These are phyloP conservation scores for Stomatorhinus ivindoensis DNA, from an alignment of 2,113 vertebrate species.

Conservation along the genomic window DNA sequence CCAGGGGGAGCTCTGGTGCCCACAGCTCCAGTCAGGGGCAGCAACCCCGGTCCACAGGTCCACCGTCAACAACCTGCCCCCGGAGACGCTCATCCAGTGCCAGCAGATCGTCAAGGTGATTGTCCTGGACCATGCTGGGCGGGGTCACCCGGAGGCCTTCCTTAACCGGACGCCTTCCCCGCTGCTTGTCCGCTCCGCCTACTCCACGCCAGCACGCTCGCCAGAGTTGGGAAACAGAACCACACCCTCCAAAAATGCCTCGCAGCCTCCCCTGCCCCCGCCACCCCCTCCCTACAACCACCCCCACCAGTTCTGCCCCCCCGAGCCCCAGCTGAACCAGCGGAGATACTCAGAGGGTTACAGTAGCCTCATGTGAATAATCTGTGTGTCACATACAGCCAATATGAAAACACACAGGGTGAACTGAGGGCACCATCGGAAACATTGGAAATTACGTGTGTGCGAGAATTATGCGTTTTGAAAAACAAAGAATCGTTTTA, in stretches of 20 bases:
- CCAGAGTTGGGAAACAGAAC: slow-evolving; percentile 55
- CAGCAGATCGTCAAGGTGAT: slow-evolving; percentile 98
- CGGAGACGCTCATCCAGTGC: slow-evolving; percentile 93
- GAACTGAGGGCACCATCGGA: slow-evolving; percentile 28
- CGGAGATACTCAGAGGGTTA: slow-evolving; percentile 87
- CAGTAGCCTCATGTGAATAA: slow-evolving; percentile 80
- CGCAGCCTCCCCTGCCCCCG: slow-evolving; percentile 84
- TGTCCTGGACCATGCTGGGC: slow-evolving; percentile 86
- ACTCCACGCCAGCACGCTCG: slow-evolving; percentile 68
- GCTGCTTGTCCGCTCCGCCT: slow-evolving; percentile 72
- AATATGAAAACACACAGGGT: slow-evolving; percentile 59
- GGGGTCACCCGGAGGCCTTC: slow-evolving; percentile 80
- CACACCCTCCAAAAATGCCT: slow-evolving; percentile 57
- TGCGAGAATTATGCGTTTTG: slow-evolving; percentile 58
- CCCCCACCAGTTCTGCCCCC: slow-evolving; percentile 87
- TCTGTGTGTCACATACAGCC: slow-evolving; percentile 34
- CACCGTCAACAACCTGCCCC: slow-evolving; percentile 62
- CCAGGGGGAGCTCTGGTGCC: slow-evolving; percentile 55
- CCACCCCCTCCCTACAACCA: slow-evolving; percentile 92
- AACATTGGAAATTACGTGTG: slow-evolving; percentile 35
- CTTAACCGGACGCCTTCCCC: slow-evolving; percentile 83
- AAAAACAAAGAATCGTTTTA: slow-evolving; percentile 63
- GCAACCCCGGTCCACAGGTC: slow-evolving; percentile 62
- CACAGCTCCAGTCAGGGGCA: slow-evolving; percentile 50
- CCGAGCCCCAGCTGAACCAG: slow-evolving; percentile 75